Evolutionary conservation across 1,140 invertebrate species (phyloP), one percentile per base, ranked within the genome.

Genomic region (Brachionus sp.): DNA sequence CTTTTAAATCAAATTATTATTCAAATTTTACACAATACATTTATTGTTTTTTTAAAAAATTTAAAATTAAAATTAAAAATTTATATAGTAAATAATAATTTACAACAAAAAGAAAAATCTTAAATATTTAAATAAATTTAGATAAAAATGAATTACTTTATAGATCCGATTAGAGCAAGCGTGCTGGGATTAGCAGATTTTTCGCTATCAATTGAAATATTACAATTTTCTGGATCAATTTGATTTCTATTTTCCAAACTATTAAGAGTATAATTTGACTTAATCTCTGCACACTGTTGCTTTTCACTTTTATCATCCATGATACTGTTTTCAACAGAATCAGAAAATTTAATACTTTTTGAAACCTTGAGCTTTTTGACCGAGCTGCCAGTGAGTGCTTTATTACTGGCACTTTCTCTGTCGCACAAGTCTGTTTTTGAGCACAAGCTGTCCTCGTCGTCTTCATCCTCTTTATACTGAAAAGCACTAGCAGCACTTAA

Each of bases 231-330:
- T 0, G 25, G n/a, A 25, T 75, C 33, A n/a, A 46, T 12, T 42
- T 46, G 13, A 46, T 12, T 70, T 9, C 37, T 70, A 39, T 70
- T 70, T 39, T 70, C 39, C 19, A 75, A 33, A 50, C 70, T 75
- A 46, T 75, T 75, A 12, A 75, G 12, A 23, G 70, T 75, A 75
- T 75, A 75, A 46, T 75, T 75, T 75, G 70, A 75, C 39, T 75
- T 75, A 70, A 70, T 70, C n/a, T 70, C 66, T 39, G 39, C 19
- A 70, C 66, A 70, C 10, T 70, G 29, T 19, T 39, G 2, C 9
- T 37, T 66, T n/a, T 66, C 64, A 25, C 66, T 70, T 70, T 70
- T 70, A 5, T 23, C 37, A 39, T 70, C 66, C 4, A 70, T 13
- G 7, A 70, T 39, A 70, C 66, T 37, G 37, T 37, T 70, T 37